Evolutionary conservation across 2,113 vertebrate species (phyloP), one percentile per base, ranked within the genome.

Genomic region (Petroica traversi): DNA sequence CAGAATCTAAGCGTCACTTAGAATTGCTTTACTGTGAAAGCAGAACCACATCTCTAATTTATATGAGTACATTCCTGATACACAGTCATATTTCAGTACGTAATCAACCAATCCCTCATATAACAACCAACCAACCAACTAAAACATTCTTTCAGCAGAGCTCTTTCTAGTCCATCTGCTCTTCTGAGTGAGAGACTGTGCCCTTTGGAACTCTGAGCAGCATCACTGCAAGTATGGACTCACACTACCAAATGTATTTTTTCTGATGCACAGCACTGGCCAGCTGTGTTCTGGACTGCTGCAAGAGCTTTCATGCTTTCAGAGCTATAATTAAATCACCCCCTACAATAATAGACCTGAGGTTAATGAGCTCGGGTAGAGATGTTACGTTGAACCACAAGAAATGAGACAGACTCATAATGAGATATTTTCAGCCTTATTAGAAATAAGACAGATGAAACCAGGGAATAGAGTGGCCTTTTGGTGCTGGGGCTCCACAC

Each of bases 1-100:
- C 71, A 29, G 54, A 17, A 46, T 18, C n/a, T 8, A 1, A 51
- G 17, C 0, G 0, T n/a, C 2, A 3, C 6, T 58, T 54, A 48
- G 28, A 48, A 72, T 43, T 4, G 23, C 49, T 88, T 31, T 55
- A 34, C 22, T 41, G 4, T 1, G 3, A 7, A 24, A 66, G 41
- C 38, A 51, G 14, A 62, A 16, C 22, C 43, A 8, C 26, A 23
- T 36, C 14, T 34, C 26, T 2, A 19, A 8, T 43, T 31, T 66
- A 0, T 31, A 41, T 24, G 23, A 49, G 43, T 31, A 34, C 12
- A 3, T 11, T 22, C 55, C 59, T 48, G 41, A 25, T 5, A 31
- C 1, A 2, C 63, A 8, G 28, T 25, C 41, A 0, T 18, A 16
- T 19, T 63, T 25, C 36, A 51, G 52, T 12, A 2, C 5, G 20